Evolutionary conservation across 2,113 vertebrate species (phyloP).

Genomic region (Bos javanicus): DNA sequence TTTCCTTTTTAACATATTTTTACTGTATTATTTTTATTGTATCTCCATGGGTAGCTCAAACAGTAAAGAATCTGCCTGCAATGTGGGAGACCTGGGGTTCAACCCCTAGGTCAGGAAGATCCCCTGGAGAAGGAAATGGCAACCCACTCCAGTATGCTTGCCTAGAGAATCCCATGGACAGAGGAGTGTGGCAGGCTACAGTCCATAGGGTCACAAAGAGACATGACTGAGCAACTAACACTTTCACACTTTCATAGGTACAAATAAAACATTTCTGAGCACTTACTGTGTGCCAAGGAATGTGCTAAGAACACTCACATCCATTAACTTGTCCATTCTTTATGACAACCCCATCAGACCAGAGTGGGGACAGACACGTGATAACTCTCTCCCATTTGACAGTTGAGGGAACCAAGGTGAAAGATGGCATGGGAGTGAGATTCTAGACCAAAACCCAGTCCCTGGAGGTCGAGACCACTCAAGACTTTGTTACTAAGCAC

Average conservation of each 20-base stretch:
- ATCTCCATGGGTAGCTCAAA: background rate
- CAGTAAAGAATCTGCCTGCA: background rate
- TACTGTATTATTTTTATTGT: background rate
- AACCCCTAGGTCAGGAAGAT: background rate
- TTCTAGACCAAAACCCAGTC: background rate
- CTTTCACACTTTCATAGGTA: background rate
- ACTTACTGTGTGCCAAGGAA: background rate
- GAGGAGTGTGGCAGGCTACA: background rate
- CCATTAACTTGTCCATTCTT: background rate
- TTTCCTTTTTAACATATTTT: background rate
- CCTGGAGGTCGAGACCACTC: no score
- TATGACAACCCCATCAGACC: background rate
- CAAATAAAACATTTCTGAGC: background rate
- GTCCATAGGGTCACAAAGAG: background rate
- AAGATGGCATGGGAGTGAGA: fast-evolving
- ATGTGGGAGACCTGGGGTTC: background rate
- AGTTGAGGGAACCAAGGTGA: background rate
- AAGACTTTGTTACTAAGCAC: no score
- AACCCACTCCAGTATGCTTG: background rate
- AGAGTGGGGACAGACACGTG: fast-evolving
- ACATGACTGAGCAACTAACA: background rate
- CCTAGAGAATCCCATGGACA: background rate
- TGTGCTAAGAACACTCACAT: no score
- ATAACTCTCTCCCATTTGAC: background rate
- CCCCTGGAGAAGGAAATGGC: background rate